A percentile compares a stretch with the other conserved stretches of the same genome.
phyloP scores from a whole-genome alignment of 1,140 invertebrate genomes.

The Zaprionus taronus region DNA sequence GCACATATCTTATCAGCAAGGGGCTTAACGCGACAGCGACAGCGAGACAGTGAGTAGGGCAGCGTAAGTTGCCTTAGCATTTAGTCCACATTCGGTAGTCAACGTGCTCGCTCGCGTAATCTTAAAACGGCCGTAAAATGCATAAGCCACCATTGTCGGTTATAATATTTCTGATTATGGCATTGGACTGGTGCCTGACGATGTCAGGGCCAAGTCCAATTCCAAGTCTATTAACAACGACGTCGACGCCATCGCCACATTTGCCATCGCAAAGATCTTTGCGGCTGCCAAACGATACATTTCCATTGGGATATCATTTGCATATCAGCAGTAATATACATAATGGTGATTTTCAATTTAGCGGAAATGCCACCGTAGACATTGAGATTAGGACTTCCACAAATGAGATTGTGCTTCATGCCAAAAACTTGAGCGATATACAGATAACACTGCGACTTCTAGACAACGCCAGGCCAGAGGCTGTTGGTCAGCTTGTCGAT shows the following conservation, averaged over 20 bases:
- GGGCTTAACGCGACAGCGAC: constrained; percentile 49
- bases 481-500: constrained; percentile 40
- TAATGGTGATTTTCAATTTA: constrained; percentile 85
- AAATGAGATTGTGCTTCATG: constrained; percentile 85
- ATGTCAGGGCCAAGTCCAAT: background rate
- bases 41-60: background rate
- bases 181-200: constrained; percentile 17
- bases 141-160: constrained; percentile 24
- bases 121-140: constrained; percentile 40
- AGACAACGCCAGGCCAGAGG: constrained; percentile 24
- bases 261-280: constrained; percentile 63
- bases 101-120: constrained; percentile 53
- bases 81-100: constrained; percentile 70
- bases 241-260: constrained; percentile 5
- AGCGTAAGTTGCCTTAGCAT: constrained; percentile 22
- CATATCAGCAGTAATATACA: constrained; percentile 87
- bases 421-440: constrained; percentile 77
- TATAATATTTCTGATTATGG: constrained; percentile 29
- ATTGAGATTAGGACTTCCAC: constrained; percentile 83
- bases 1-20: constrained; percentile 65
- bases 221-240: background rate
- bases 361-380: constrained; percentile 87
- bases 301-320: constrained; percentile 88
- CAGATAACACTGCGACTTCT: constrained; percentile 59
- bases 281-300: constrained; percentile 86